Conservation (phyloP, 1,140 invertebrate genomes). For the Drosophila carrolli region DNA sequence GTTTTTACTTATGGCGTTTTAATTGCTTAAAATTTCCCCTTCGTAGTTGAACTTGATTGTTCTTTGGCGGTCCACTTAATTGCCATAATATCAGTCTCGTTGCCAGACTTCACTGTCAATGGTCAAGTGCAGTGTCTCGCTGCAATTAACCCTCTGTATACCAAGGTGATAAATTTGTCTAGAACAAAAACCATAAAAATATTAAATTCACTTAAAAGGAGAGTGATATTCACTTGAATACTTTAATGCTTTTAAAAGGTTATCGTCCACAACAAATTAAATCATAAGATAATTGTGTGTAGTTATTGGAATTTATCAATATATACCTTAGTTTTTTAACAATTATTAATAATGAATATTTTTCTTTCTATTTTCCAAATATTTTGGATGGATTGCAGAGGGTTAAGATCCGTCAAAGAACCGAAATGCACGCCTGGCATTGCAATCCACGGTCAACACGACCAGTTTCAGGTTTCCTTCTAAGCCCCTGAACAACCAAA, state of each 20-base stretch:
- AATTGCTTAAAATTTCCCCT: slow-evolving; percentile 16
- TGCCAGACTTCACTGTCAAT: slow-evolving; percentile 57
- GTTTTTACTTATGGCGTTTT: slow-evolving; percentile 1
- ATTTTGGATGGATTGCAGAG: background rate
- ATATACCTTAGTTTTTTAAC: too few species aligned
- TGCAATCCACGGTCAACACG: slow-evolving; percentile 42
- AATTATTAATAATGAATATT: background rate
- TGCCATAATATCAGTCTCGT: slow-evolving; percentile 31
- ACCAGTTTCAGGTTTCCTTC: slow-evolving; percentile 78
- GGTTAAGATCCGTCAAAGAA: slow-evolving; percentile 53
- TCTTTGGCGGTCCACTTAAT: slow-evolving; percentile 36
- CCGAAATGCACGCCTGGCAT: slow-evolving; percentile 58
- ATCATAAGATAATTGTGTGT: too few species aligned
- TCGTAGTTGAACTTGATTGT: slow-evolving; percentile 36
- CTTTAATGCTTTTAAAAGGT: too few species aligned
- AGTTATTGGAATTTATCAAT: too few species aligned
- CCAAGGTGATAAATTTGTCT: background rate
- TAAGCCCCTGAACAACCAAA: slow-evolving; percentile 47
- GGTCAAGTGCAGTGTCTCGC: slow-evolving; percentile 67
- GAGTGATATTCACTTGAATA: background rate
- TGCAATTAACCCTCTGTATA: slow-evolving; percentile 41
- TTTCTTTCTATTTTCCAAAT: background rate
- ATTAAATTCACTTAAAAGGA: background rate
- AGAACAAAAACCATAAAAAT: too few species aligned
- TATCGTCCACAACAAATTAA: too few species aligned